A percentile compares a stretch with the other conserved stretches of the same genome.
Evolutionary conservation across 2,888 invertebrate species (phyloP).

Genomic region (Conchocele bisecta): DNA sequence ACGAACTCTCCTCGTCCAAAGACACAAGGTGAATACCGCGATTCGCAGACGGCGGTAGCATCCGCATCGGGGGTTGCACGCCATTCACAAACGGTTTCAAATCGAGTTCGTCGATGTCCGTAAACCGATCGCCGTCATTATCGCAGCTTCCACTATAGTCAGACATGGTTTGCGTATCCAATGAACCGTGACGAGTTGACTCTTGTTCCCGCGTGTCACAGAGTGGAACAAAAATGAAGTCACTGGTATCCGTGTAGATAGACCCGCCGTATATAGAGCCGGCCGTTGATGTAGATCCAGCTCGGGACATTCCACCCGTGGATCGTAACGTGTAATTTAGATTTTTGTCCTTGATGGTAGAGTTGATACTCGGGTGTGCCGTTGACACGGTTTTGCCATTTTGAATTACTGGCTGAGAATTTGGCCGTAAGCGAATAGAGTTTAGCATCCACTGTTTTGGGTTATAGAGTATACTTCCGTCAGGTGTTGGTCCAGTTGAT

Average conservation of each 20-base stretch:
- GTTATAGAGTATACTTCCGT: slow-evolving; percentile 67
- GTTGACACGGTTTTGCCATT: no score
- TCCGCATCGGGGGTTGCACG: neutral
- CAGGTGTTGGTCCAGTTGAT: slow-evolving; percentile 61
- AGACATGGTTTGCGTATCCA: no score
- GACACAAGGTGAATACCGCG: slow-evolving; percentile 41
- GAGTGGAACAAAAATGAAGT: slow-evolving; percentile 41
- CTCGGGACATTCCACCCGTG: neutral
- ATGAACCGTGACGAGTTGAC: no score
- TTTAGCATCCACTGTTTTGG: slow-evolving; percentile 60
- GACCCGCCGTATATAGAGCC: slow-evolving; percentile 17
- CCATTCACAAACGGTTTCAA: neutral
- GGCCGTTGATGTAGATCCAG: slow-evolving; percentile 1
- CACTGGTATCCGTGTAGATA: slow-evolving; percentile 16
- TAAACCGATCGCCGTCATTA: slow-evolving; percentile 37
- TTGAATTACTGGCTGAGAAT: slow-evolving; percentile 60
- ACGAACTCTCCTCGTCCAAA: slow-evolving; percentile 47
- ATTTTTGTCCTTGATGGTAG: slow-evolving; percentile 64
- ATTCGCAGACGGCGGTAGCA: slow-evolving; percentile 35
- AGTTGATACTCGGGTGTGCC: slow-evolving; percentile 49
- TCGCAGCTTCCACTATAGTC: slow-evolving; percentile 11
- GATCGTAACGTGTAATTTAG: slow-evolving; percentile 1
- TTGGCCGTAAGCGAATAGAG: slow-evolving; percentile 62
- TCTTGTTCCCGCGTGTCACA: slow-evolving; percentile 34
- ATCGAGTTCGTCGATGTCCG: slow-evolving; percentile 29